Conservation (phyloP, 2,888 invertebrate genomes). For the Torymus tubicola region DNA sequence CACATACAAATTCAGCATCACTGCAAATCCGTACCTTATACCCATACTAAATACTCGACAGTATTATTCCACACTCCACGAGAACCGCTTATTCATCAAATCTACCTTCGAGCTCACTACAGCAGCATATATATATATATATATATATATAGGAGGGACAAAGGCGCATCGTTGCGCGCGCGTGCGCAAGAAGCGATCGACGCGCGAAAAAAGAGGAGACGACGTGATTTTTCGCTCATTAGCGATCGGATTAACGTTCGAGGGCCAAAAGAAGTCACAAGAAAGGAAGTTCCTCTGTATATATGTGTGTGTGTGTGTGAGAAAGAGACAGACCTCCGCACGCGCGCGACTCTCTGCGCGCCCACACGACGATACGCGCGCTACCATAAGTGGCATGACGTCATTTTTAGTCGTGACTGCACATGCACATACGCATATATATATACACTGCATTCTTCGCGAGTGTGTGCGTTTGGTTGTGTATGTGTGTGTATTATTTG, state of each 20-base stretch:
- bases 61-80: background rate
- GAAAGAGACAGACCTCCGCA: constrained; percentile 59
- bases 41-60: constrained; percentile 13
- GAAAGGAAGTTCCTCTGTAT: background rate
- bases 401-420: constrained; percentile 70
- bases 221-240: constrained; percentile 50
- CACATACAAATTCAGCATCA: too few species aligned
- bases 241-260: constrained; percentile 28
- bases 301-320: too few species aligned
- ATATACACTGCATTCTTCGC: constrained; percentile 71
- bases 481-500: background rate
- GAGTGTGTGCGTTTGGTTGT: constrained; percentile 45
- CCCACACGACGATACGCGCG: constrained; percentile 63
- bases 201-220: too few species aligned
- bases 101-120: too few species aligned
- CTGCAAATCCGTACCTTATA: constrained; percentile 6
- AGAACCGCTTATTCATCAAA: constrained; percentile 30
- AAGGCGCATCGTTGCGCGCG: constrained; percentile 2
- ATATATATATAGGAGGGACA: background rate
- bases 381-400: constrained; percentile 68
- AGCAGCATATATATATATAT: too few species aligned
- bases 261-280: background rate
- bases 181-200: constrained; percentile 12
- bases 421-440: constrained; percentile 64
- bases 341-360: constrained; percentile 64